Percentiles rank a stretch among this genome's conserved stretches.
These are phyloP conservation scores for Streblospio benedicti DNA, from an alignment of 1,140 invertebrate species.

Conservation along the genomic window DNA sequence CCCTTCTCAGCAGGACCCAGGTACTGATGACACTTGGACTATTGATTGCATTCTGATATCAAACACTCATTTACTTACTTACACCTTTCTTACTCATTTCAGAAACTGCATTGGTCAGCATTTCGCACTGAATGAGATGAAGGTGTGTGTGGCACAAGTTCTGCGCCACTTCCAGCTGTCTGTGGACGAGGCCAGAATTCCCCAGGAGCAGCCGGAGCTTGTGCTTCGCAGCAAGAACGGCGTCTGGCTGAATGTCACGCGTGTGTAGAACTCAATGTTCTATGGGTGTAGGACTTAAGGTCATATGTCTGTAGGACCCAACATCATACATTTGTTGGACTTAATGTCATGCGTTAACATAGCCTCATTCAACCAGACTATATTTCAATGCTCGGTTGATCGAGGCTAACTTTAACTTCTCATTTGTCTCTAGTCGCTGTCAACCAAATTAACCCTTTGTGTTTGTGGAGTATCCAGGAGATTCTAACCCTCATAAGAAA, in stretches of 20 bases:
- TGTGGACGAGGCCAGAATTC: not conserved
- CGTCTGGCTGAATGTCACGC: constrained; percentile 6
- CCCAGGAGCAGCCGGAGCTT: not conserved
- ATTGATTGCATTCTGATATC: constrained; percentile 21
- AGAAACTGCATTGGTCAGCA: constrained; percentile 23
- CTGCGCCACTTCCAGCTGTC: constrained; percentile 10
- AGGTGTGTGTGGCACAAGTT: not conserved
- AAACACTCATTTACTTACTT: constrained; percentile 30
- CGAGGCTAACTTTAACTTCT: no score
- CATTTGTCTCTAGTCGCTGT: no score
- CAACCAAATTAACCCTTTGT: no score
- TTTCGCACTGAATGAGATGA: constrained; percentile 15
- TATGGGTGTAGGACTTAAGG: no score
- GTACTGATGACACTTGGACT: constrained; percentile 27
- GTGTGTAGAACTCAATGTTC: no score
- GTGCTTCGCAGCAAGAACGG: not conserved
- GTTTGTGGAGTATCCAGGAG: no score
- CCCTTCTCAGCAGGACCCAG: constrained; percentile 31
- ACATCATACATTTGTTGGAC: no score
- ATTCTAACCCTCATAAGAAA: no score
- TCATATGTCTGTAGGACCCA: no score
- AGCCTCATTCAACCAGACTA: no score
- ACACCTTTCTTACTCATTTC: constrained; percentile 32
- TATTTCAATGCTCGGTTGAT: no score
- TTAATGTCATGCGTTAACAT: no score